These are phyloP conservation scores for Pseudotriccus pelzelni DNA, from an alignment of 2,797 vertebrate species.

Conservation along the genomic window DNA sequence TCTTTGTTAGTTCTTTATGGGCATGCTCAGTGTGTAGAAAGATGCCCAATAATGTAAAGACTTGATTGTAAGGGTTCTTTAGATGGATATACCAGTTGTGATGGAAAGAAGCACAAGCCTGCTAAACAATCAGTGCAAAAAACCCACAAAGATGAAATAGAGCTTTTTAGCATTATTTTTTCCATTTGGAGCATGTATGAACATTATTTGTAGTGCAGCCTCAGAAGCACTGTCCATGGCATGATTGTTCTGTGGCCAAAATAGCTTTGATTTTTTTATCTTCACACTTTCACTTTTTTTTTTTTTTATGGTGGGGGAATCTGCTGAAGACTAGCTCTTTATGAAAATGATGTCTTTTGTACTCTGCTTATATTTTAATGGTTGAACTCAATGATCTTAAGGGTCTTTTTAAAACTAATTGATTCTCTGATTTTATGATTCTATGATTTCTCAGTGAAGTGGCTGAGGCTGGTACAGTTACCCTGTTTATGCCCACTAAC, in stretches of 20 bases:
- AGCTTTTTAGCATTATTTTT: not conserved
- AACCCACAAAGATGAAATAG: not conserved
- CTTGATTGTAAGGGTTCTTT: not conserved
- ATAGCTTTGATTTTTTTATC: not conserved
- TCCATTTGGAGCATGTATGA: not conserved
- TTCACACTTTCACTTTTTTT: not conserved
- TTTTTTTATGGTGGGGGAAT: not conserved
- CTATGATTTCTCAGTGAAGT: not conserved
- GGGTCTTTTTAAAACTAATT: not conserved
- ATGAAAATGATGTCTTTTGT: not conserved
- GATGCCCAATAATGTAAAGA: not conserved
- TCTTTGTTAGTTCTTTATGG: slow-evolving; percentile 67
- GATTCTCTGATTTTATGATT: not conserved
- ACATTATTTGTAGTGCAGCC: not conserved
- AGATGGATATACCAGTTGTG: not conserved
- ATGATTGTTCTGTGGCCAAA: not conserved
- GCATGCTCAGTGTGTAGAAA: not conserved
- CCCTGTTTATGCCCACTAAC: not conserved
- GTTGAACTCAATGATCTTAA: not conserved
- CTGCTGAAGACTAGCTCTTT: not conserved
- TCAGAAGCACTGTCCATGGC: not conserved
- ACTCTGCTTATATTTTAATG: not conserved
- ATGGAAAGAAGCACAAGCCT: not conserved
- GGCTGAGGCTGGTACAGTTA: not conserved
- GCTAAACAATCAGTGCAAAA: not conserved